Evolutionary conservation across 1,140 invertebrate genomes (phyloP).

Genomic region (Pseudomyrmex sp.): DNA sequence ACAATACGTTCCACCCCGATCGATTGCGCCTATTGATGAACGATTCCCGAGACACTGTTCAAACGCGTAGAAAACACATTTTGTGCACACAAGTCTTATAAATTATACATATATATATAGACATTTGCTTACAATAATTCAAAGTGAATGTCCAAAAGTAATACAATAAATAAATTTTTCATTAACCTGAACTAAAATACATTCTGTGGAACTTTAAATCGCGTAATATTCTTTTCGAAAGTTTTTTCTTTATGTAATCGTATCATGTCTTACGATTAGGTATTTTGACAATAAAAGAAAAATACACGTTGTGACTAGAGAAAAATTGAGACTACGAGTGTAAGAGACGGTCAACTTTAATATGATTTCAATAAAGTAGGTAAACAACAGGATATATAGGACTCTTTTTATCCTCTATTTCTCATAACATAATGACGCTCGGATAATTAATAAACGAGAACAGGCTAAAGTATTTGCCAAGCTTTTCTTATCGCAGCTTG

Average conservation of each 20-base stretch:
- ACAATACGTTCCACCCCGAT: constrained; percentile 41
- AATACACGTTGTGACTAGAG: not conserved
- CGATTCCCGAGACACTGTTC: constrained; percentile 11
- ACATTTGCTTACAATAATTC: not conserved
- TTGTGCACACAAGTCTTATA: not conserved
- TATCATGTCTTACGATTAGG: no score
- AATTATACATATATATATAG: not conserved
- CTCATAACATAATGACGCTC: not conserved
- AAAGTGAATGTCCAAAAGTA: not conserved
- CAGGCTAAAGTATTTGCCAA: not conserved
- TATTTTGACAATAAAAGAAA: not conserved
- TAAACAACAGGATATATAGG: not conserved
- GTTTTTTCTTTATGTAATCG: no score
- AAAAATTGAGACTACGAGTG: not conserved
- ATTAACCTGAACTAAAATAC: not conserved
- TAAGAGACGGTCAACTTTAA: not conserved
- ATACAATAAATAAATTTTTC: not conserved
- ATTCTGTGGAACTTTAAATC: no score
- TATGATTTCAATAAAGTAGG: not conserved
- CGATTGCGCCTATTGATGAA: constrained; percentile 35
- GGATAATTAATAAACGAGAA: constrained; percentile 21
- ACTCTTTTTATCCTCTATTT: not conserved
- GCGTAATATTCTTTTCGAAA: not conserved
- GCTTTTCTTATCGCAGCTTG: not conserved
- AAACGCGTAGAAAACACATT: not conserved